Percentiles rank a stretch among this genome's conserved stretches.
Evolutionary conservation across 1,140 invertebrate genomes (phyloP).

Genomic region (Nebria ingens): DNA sequence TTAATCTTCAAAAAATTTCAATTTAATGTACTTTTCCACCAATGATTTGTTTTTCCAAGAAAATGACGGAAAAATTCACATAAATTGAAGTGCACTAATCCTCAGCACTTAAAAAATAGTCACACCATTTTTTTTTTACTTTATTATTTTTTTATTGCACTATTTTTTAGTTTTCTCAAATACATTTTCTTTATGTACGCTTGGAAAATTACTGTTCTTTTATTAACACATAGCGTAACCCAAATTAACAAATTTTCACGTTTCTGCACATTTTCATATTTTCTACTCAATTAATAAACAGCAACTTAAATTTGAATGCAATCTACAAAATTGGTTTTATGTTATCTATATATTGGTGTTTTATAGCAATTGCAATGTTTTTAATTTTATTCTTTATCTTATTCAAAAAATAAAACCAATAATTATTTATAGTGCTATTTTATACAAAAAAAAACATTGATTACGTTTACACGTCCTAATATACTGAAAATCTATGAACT

Average conservation of each 20-base stretch:
- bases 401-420: neutral
- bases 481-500: too few relatives aligned
- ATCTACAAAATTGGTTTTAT: neutral
- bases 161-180: slow-evolving; percentile 20
- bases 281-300: neutral
- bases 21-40: neutral
- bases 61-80: slow-evolving; percentile 28
- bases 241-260: neutral
- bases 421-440: too few relatives aligned
- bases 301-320: neutral
- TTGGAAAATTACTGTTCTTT: slow-evolving; percentile 39
- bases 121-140: neutral
- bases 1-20: neutral
- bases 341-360: too few relatives aligned
- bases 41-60: neutral
- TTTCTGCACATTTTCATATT: neutral
- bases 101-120: slow-evolving; percentile 32
- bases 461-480: too few relatives aligned
- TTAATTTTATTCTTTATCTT: neutral
- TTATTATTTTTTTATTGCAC: slow-evolving; percentile 17
- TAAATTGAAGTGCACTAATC: slow-evolving; percentile 35
- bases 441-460: too few relatives aligned
- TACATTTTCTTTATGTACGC: slow-evolving; percentile 18
- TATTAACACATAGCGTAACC: slow-evolving; percentile 1
- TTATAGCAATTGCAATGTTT: neutral